A percentile compares a stretch with the other conserved stretches of the same genome.
Evolutionary conservation across 2,797 vertebrate species (phyloP).

Genomic region (Podarcis siculus): DNA sequence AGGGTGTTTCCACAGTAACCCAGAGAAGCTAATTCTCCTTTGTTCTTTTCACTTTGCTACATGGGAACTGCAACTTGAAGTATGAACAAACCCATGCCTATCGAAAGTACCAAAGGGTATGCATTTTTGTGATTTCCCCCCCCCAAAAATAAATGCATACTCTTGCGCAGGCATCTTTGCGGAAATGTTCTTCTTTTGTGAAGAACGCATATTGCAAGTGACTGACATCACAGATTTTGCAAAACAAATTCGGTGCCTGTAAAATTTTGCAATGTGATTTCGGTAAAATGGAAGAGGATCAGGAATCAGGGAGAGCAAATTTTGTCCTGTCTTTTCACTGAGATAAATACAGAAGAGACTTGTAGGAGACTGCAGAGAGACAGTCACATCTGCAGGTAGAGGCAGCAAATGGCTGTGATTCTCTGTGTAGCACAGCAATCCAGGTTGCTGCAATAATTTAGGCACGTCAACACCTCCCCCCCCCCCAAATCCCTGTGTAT

Average conservation of each 20-base stretch:
- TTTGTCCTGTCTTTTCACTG: background rate
- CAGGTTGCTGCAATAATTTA: constrained; percentile 9
- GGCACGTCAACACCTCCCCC: background rate
- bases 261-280: background rate
- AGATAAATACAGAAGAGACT: background rate
- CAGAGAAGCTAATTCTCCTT: background rate
- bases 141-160: too few species aligned
- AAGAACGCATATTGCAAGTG: background rate
- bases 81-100: background rate
- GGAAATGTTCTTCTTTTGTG: background rate
- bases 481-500: background rate
- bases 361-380: background rate
- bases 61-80: background rate
- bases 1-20: background rate
- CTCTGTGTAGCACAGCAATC: background rate
- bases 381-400: background rate
- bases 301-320: background rate
- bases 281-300: background rate
- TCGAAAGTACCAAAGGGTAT: background rate
- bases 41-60: background rate
- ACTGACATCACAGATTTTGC: background rate
- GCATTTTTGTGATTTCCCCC: background rate
- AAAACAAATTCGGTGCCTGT: background rate
- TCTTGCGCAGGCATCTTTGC: background rate
- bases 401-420: background rate